Conservation (phyloP, 2,797 vertebrate species). For the Falco biarmicus region DNA sequence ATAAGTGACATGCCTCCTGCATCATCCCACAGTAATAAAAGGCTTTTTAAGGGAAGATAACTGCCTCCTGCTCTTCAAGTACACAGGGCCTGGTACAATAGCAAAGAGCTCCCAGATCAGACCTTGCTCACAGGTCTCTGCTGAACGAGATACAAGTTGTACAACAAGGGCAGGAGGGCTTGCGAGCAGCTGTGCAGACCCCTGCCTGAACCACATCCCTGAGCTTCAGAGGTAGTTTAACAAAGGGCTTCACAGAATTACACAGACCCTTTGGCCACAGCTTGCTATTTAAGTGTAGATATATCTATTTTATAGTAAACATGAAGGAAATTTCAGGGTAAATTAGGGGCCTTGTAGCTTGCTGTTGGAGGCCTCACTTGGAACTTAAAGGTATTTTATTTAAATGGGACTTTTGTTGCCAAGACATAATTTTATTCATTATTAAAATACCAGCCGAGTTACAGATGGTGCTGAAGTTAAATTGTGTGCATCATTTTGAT, state of each 20-base stretch:
- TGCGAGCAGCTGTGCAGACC: not conserved
- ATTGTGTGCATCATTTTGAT: slow-evolving; percentile 64
- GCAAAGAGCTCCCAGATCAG: not conserved
- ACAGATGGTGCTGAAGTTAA: slow-evolving; percentile 70
- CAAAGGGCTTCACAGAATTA: not conserved
- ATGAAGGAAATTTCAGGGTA: not conserved
- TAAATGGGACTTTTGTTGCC: slow-evolving; percentile 47
- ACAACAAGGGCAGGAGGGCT: not conserved
- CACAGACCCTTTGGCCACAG: not conserved
- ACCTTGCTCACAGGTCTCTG: accelerated
- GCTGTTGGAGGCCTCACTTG: not conserved
- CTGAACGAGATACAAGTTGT: not conserved
- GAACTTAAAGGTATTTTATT: slow-evolving; percentile 35
- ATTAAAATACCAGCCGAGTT: slow-evolving; percentile 72
- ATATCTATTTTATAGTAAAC: not conserved
- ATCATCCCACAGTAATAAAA: not conserved
- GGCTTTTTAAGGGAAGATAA: not conserved
- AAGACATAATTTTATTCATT: slow-evolving; percentile 71
- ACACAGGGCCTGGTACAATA: not conserved
- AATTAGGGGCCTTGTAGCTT: not conserved
- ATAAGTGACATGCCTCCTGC: not conserved
- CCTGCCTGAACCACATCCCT: not conserved
- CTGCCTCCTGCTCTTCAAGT: not conserved
- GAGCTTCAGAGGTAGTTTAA: not conserved
- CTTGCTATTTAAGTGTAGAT: not conserved